These are phyloP conservation scores for Tenthredo scrophulariae DNA, from an alignment of 2,888 invertebrate species.

Conservation along the genomic window DNA sequence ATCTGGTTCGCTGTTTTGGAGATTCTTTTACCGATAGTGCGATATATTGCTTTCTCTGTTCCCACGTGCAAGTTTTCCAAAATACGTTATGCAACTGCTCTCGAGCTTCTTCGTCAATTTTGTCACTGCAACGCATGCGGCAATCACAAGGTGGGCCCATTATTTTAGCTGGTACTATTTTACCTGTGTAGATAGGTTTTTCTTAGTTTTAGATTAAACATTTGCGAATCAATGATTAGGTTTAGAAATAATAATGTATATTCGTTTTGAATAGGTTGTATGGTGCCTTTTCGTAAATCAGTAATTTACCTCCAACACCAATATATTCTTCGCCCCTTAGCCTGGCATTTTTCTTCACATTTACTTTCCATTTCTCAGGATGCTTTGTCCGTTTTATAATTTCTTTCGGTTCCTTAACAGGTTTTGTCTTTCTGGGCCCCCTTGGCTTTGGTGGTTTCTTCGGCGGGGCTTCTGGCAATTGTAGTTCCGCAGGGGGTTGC, in stretches of 20 bases:
- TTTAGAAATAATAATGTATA: not conserved
- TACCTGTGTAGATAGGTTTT: conserved; percentile 58
- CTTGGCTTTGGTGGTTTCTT: conserved; percentile 50
- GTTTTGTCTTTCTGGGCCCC: conserved; percentile 46
- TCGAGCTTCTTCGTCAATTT: conserved; percentile 64
- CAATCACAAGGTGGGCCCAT: conserved; percentile 70
- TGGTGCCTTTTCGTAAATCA: not conserved
- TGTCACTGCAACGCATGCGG: conserved; percentile 67
- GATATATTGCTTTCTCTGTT: conserved; percentile 67
- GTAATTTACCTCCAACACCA: conserved; percentile 66
- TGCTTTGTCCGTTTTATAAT: conserved; percentile 63
- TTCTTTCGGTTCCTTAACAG: conserved; percentile 53
- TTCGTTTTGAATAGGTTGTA: not conserved
- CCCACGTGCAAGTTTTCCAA: conserved; percentile 68
- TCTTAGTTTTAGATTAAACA: not conserved
- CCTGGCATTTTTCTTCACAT: conserved; percentile 69
- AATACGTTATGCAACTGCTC: conserved; percentile 66
- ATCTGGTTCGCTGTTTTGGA: conserved; percentile 68
- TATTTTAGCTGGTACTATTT: conserved; percentile 67
- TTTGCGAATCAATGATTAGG: not conserved
- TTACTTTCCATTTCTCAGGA: conserved; percentile 69
- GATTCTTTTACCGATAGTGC: conserved; percentile 68
- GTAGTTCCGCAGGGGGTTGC: conserved; percentile 16
- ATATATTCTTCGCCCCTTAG: conserved; percentile 66
- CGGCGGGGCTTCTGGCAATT: conserved; percentile 9